These are phyloP conservation scores for Larimichthys crocea DNA, from an alignment of 2,113 vertebrate species.

Conservation along the genomic window DNA sequence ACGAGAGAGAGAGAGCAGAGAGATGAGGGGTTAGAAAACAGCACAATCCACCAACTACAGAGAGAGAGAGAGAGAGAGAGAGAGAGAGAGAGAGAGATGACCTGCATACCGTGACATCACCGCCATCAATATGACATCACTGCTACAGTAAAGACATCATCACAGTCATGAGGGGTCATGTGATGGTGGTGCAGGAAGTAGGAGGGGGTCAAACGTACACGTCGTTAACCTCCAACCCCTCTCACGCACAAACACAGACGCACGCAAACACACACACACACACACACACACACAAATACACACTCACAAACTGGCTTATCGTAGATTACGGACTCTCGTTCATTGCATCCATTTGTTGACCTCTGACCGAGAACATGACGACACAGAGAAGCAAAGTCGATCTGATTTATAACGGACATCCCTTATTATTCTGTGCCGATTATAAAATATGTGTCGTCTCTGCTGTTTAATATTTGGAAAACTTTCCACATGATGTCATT, in stretches of 20 bases:
- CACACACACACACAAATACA: slow-evolving; percentile 1
- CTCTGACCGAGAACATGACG: background rate
- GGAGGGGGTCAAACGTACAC: slow-evolving; percentile 43
- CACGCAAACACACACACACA: background rate
- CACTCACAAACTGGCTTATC: background rate
- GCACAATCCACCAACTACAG: slow-evolving; percentile 75
- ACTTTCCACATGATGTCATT: background rate
- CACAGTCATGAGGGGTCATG: slow-evolving; percentile 68
- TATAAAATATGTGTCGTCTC: background rate
- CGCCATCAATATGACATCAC: slow-evolving; percentile 72
- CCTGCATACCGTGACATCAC: slow-evolving; percentile 69
- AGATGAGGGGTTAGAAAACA: slow-evolving; percentile 82
- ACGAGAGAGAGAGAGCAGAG: slow-evolving; percentile 75
- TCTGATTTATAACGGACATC: background rate
- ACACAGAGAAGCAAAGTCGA: background rate
- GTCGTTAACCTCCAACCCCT: slow-evolving; percentile 33
- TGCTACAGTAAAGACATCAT: slow-evolving; percentile 72
- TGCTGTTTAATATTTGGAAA: background rate
- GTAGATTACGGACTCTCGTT: background rate
- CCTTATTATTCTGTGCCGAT: background rate
- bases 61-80: slow-evolving; percentile 59
- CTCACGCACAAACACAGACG: slow-evolving; percentile 25
- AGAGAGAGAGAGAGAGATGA: slow-evolving; percentile 55
- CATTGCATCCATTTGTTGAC: slow-evolving; percentile 5
- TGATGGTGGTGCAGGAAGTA: slow-evolving; percentile 58